A percentile compares a stretch with the other conserved stretches of the same genome.
Conservation (phyloP, 2,113 vertebrate species). For the Panthera uncia region DNA sequence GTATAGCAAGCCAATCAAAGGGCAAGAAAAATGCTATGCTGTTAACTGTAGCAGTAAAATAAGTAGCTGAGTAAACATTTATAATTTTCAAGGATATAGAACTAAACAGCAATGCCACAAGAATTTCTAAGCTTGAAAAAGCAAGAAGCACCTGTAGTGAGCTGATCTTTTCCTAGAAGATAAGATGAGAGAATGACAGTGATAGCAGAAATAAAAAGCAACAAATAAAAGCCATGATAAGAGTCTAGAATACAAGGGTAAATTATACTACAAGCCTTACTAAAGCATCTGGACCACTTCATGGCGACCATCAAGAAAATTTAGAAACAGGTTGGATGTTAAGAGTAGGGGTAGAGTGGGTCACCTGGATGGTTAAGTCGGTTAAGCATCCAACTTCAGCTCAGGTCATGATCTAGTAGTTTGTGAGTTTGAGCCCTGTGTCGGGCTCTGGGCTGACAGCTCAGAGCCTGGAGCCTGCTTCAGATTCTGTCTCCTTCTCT, state of each 20-base stretch:
- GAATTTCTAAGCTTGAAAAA: background rate
- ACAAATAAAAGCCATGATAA: background rate
- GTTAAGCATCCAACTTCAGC: too few species aligned
- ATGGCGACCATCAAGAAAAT: background rate
- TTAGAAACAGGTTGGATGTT: background rate
- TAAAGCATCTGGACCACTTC: background rate
- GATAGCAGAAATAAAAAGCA: background rate
- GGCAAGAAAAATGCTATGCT: background rate
- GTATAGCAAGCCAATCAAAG: background rate
- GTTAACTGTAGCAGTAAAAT: conserved; percentile 1
- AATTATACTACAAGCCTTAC: background rate
- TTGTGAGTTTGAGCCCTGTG: too few species aligned
- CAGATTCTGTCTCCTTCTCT: too few species aligned
- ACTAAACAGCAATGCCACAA: background rate
- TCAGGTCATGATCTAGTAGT: too few species aligned
- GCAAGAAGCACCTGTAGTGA: background rate
- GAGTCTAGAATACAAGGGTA: background rate
- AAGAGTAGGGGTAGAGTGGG: background rate
- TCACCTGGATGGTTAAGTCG: too few species aligned
- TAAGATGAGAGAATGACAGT: background rate
- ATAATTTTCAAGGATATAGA: background rate
- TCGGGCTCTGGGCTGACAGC: too few species aligned
- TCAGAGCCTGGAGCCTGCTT: too few species aligned
- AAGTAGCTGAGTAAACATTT: background rate
- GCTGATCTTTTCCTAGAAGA: background rate